These are phyloP conservation scores for Oreochromis niloticus DNA, from an alignment of 2,113 vertebrate species.

Conservation along the genomic window DNA sequence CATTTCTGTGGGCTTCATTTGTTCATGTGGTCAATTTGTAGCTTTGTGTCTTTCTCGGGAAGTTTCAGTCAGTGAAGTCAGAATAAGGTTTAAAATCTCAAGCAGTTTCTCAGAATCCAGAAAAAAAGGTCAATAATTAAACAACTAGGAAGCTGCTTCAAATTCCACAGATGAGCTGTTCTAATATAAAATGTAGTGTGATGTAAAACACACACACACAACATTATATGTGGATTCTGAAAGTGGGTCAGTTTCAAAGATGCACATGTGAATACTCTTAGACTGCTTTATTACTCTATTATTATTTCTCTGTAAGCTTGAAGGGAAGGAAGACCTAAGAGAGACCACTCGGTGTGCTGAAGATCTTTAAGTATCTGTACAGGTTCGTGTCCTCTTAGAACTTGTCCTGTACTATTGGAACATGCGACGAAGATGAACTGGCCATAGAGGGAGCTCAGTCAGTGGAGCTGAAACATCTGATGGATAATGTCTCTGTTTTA, in stretches of 20 bases:
- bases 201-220: neutral
- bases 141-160: neutral
- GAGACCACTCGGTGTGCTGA: neutral
- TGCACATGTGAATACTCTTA: neutral
- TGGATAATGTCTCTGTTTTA: neutral
- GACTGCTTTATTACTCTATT: neutral
- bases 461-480: neutral
- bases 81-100: neutral
- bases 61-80: neutral
- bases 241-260: neutral
- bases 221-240: accelerated
- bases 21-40: neutral
- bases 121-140: neutral
- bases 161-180: neutral
- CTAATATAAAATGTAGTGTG: neutral
- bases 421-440: accelerated
- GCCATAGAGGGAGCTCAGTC: neutral
- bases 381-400: neutral
- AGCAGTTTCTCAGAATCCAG: neutral
- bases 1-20: neutral
- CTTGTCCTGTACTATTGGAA: neutral
- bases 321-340: neutral
- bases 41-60: neutral
- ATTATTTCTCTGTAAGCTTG: neutral
- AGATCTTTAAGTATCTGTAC: neutral